These are phyloP conservation scores for Dryomyza anilis DNA, from an alignment of 2,888 invertebrate genomes.

Conservation along the genomic window DNA sequence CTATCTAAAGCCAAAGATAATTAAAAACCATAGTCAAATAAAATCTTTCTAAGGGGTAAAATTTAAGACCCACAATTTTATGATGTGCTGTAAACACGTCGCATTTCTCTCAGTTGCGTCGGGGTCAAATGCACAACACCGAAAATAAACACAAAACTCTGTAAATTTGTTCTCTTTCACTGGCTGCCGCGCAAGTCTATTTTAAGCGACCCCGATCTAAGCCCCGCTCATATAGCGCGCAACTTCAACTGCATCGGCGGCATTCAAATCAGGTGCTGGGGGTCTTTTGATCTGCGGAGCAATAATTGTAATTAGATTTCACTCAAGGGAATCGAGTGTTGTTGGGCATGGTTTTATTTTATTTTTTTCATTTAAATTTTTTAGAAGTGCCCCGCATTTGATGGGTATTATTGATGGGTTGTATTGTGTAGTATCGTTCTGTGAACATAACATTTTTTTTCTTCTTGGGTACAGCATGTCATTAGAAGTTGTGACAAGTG, in stretches of 20 bases:
- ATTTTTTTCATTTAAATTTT: no score
- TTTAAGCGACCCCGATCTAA: background rate
- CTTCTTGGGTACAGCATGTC: background rate
- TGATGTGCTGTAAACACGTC: background rate
- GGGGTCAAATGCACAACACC: background rate
- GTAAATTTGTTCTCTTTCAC: background rate
- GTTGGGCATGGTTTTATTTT: no score
- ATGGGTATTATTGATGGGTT: background rate
- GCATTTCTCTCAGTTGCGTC: slow-evolving; percentile 1
- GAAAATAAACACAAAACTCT: background rate
- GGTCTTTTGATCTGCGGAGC: slow-evolving; percentile 35
- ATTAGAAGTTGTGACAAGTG: background rate
- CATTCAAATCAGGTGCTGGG: slow-evolving; percentile 49
- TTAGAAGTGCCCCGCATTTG: background rate
- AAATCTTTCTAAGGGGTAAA: slow-evolving; percentile 3
- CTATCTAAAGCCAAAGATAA: background rate
- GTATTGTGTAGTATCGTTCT: background rate
- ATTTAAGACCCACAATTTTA: background rate
- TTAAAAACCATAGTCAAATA: background rate
- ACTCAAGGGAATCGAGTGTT: background rate
- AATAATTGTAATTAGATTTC: slow-evolving; percentile 47
- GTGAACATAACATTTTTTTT: background rate
- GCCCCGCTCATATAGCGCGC: slow-evolving; percentile 1
- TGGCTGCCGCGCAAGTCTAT: background rate
- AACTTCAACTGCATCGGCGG: background rate